Evolutionary conservation across 2,888 invertebrate species (phyloP).

Genomic region (Liopterus haemorrhoidalis): DNA sequence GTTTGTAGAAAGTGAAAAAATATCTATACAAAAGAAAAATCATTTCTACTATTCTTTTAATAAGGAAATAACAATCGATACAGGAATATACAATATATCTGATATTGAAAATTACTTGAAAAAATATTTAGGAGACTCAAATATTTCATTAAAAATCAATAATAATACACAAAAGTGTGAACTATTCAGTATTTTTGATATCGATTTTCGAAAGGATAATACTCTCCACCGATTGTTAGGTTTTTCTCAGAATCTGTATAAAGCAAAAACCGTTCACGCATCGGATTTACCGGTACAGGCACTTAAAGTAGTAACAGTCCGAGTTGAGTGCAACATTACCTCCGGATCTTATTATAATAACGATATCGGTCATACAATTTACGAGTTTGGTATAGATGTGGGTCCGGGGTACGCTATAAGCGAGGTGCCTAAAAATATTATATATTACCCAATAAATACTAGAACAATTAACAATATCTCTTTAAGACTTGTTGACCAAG

Average conservation of each 20-base stretch:
- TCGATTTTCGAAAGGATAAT: constrained; percentile 17
- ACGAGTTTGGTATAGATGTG: constrained; percentile 29
- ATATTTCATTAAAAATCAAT: constrained; percentile 11
- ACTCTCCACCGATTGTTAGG: constrained; percentile 25
- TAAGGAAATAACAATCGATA: too few relatives aligned
- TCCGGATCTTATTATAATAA: constrained; percentile 29
- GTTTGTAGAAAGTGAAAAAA: too few relatives aligned
- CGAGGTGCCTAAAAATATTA: constrained; percentile 27
- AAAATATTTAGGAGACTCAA: too few relatives aligned
- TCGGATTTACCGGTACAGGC: constrained; percentile 29
- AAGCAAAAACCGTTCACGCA: constrained; percentile 13
- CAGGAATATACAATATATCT: too few relatives aligned
- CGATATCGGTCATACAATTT: constrained; percentile 26
- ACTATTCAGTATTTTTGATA: constrained; percentile 10
- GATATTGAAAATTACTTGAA: too few relatives aligned
- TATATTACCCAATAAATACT: constrained; percentile 26
- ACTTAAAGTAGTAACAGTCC: constrained; percentile 26
- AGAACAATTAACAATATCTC: constrained; percentile 2
- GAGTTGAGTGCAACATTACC: constrained; percentile 32
- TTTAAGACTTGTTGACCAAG: constrained; percentile 19
- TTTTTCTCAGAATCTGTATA: constrained; percentile 14
- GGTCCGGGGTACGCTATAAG: constrained; percentile 29
- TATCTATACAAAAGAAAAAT: too few relatives aligned
- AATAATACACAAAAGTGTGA: constrained; percentile 22
- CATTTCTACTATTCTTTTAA: too few relatives aligned